Evolutionary conservation across 2,113 vertebrate genomes (phyloP).

Genomic region (Pongo abelii): DNA sequence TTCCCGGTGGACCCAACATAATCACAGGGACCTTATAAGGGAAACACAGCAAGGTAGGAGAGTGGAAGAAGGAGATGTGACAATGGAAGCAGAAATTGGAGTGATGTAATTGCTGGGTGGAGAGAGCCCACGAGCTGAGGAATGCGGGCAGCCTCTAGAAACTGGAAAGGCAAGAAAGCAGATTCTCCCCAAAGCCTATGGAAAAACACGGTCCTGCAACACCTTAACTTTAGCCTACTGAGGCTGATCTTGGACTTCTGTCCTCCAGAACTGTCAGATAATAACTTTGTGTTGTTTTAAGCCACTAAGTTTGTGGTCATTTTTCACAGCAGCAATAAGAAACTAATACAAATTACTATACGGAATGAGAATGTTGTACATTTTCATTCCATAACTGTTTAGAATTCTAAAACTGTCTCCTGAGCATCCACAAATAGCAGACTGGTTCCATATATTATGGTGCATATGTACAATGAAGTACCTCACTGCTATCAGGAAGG

Average conservation of each 20-base stretch:
- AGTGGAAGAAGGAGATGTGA: background rate
- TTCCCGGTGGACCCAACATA: background rate
- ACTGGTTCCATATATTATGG: background rate
- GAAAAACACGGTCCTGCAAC: background rate
- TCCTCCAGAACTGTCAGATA: background rate
- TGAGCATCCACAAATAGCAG: background rate
- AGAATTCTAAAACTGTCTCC: slow-evolving; percentile 10
- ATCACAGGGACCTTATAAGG: background rate
- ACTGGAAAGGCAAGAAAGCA: background rate
- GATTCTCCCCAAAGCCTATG: background rate
- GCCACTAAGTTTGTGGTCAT: background rate
- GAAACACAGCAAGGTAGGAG: background rate
- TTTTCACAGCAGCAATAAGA: background rate
- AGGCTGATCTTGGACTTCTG: background rate
- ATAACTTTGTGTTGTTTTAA: background rate
- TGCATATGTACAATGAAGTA: background rate
- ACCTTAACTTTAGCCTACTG: background rate
- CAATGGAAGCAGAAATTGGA: background rate
- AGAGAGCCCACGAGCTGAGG: background rate
- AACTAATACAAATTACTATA: background rate
- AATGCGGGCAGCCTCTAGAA: background rate
- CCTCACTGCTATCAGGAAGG: background rate
- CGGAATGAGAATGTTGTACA: background rate
- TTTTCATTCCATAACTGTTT: background rate
- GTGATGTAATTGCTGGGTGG: background rate